Evolutionary conservation across 2,888 invertebrate species (phyloP).

Genomic region (Zonitis immaculata): DNA sequence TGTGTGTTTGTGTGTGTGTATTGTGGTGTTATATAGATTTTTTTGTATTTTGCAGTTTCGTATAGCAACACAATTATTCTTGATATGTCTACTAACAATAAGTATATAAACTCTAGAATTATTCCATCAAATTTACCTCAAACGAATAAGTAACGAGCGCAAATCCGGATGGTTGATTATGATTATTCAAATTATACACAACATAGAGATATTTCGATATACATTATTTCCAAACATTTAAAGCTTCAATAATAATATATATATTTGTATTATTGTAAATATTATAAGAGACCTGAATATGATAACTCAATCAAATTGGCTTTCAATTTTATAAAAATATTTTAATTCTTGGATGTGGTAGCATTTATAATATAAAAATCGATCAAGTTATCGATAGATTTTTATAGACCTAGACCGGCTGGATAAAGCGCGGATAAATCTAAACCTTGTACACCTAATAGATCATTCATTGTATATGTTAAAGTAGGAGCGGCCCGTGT

Average conservation of each 20-base stretch:
- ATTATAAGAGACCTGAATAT: conserved; percentile 13
- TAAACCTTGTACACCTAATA: conserved; percentile 65
- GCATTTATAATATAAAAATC: not conserved
- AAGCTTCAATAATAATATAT: not conserved
- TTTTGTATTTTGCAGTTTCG: too few relatives aligned
- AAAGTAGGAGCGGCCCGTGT: conserved; percentile 55
- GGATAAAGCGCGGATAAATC: conserved; percentile 68
- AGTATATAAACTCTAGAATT: not conserved
- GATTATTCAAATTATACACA: not conserved
- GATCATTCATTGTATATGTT: conserved; percentile 65
- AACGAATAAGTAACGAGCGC: not conserved
- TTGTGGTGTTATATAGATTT: too few relatives aligned
- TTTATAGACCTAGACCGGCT: conserved; percentile 66
- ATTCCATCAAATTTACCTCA: not conserved
- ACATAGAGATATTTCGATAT: not conserved
- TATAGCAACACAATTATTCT: conserved; percentile 13
- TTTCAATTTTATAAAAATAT: conserved; percentile 39
- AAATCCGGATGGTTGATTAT: not conserved
- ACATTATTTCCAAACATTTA: not conserved
- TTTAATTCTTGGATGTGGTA: not conserved
- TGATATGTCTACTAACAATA: not conserved
- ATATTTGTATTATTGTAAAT: too few relatives aligned
- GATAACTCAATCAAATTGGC: conserved; percentile 31
- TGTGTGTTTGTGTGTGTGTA: not conserved
- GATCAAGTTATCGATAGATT: not conserved